phyloP scores from a whole-genome alignment of 2,797 vertebrate genomes.

The Myotis vivesi region DNA sequence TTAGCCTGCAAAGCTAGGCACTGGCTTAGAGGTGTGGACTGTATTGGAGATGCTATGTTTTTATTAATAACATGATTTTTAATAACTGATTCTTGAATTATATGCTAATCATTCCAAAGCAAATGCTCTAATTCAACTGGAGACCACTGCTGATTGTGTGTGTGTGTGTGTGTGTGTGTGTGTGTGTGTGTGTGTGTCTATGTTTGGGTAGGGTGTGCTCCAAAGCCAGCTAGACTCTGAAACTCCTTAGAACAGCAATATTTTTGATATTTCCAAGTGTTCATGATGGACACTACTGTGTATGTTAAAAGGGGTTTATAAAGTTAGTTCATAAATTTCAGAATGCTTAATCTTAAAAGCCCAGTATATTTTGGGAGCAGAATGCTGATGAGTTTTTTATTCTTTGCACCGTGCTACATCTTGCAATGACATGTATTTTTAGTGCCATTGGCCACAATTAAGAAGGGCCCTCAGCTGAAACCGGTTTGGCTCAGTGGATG shows the following conservation, averaged over 20 bases:
- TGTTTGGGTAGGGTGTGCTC: neutral
- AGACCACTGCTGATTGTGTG: neutral
- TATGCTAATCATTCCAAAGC: conserved; percentile 41
- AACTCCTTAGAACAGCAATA: neutral
- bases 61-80: conserved; percentile 42
- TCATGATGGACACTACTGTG: neutral
- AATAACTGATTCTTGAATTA: conserved; percentile 36
- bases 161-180: neutral
- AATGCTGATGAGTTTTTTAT: conserved; percentile 67
- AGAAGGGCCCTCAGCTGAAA: conserved; percentile 80
- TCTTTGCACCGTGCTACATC: conserved; percentile 65
- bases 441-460: conserved; percentile 80
- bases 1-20: neutral
- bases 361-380: conserved; percentile 70
- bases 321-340: conserved; percentile 76
- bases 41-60: conserved; percentile 25
- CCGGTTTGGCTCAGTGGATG: no score
- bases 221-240: neutral
- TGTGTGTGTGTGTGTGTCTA: neutral
- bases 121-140: neutral
- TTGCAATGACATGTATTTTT: conserved; percentile 79
- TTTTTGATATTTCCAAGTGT: conserved; percentile 14
- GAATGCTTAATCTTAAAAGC: conserved; percentile 70
- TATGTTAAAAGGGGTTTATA: conserved; percentile 60
- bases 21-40: neutral